Base-by-base conservation (phyloP, 2,797 vertebrate species). In the Bufotes viridis region DNA sequence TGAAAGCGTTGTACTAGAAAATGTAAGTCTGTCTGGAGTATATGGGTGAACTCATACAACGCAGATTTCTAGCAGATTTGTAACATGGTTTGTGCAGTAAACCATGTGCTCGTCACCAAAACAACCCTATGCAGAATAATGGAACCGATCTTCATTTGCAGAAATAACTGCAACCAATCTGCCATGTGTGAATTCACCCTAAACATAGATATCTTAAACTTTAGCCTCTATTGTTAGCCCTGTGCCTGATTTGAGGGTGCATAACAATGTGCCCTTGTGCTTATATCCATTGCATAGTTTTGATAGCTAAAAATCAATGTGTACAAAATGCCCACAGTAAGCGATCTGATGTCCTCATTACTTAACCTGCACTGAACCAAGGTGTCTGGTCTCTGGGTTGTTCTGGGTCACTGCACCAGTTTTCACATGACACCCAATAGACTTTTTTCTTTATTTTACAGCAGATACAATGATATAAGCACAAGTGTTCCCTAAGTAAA, bases 401-500 rank as follows among this genome's bases (percentile, higher is more conserved):
- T 18, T 22, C 22, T 74, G 34, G 34, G 10, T 18, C 49, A 3
- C 1, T 49, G 70, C 17, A 49, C 34, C 3, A 22, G 13, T 69
- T 69, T 69, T 69, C 18, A 69, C 24, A 69, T 7, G 17, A 74
- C 34, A 20, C 18, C 70, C 70, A 49, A 72, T 12, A 34, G 20
- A 7, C 58, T 17, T 17, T 20, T 17, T 60, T 14, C 1, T 60
- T 14, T 84, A 49, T 63, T 65, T 18, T 65, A 76, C 58, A 63
- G 70, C 72, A 51, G 17, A 34, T 26, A 76, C 63, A 18, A 18
- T 53, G 60, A 67, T 76, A 67, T 67, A 85, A 85, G 84, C 84
- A 85, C 84, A 85, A 85, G n/a, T 84, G 53, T 14, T 60, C 20
- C 67, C 14, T 42, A 20, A 67, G n/a, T n/a, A 51, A 69, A 83